phyloP scores from a whole-genome alignment of 2,113 vertebrate species.

The Calyptommatus sinebrachiatus region DNA sequence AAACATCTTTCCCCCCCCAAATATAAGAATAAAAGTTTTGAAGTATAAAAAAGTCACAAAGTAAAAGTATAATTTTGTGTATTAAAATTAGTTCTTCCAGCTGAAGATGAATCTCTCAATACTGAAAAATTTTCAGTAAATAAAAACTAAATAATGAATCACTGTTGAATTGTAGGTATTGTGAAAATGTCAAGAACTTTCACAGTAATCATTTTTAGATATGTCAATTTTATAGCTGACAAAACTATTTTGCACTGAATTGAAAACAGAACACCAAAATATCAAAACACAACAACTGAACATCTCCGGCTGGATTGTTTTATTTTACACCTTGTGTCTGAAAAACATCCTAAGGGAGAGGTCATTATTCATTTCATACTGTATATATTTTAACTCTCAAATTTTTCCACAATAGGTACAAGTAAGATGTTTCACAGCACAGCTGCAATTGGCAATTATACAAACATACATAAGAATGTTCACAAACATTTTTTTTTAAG shows the following conservation, averaged over 20 bases:
- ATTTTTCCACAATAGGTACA: background rate
- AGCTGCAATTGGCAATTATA: background rate
- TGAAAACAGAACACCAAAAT: background rate
- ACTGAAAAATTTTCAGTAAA: conserved; percentile 38
- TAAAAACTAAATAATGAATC: conserved; percentile 17
- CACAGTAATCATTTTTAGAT: conserved; percentile 1
- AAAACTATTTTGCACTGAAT: background rate
- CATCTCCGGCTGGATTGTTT: conserved; percentile 16
- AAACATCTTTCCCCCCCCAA: too few species aligned
- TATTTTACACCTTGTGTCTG: background rate
- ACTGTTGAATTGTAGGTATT: background rate
- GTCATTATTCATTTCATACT: conserved; percentile 15
- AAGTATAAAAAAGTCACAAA: background rate
- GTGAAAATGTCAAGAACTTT: background rate
- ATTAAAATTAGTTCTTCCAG: background rate
- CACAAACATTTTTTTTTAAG: background rate
- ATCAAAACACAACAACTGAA: background rate
- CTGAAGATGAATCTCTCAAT: background rate
- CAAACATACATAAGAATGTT: too few species aligned
- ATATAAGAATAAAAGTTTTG: too few species aligned
- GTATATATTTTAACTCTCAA: conserved; percentile 13
- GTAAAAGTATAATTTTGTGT: background rate
- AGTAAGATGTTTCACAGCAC: conserved; percentile 23
- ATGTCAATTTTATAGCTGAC: conserved; percentile 6
- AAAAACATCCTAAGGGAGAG: conserved; percentile 15